phyloP scores from a whole-genome alignment of 2,113 vertebrate genomes.

The Spermophilus dauricus region DNA sequence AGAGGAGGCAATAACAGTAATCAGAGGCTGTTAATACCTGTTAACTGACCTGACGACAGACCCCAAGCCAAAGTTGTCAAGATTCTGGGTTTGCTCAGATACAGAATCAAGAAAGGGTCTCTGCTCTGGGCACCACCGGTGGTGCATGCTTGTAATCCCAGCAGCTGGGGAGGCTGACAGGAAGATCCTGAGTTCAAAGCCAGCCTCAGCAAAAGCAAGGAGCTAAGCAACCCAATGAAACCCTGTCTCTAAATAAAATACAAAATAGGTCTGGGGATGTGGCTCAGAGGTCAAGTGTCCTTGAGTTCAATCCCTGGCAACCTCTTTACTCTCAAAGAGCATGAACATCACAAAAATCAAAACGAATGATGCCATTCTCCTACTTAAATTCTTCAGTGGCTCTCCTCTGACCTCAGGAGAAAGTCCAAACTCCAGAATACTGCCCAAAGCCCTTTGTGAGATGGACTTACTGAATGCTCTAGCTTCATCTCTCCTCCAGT shows the following conservation, averaged over 20 bases:
- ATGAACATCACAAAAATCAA: neutral
- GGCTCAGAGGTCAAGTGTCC: no score
- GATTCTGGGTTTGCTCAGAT: constrained; percentile 7
- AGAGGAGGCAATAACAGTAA: neutral
- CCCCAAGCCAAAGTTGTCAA: constrained; percentile 7
- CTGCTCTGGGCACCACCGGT: neutral
- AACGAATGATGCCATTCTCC: constrained; percentile 2
- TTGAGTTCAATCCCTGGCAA: no score
- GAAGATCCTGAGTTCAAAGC: no score
- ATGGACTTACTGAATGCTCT: neutral
- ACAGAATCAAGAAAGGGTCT: neutral
- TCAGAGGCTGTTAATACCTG: neutral
- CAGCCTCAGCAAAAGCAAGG: no score
- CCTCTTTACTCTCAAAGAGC: constrained; percentile 14
- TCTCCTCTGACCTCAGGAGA: constrained; percentile 27
- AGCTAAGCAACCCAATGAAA: no score
- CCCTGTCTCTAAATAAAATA: no score
- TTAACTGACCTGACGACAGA: neutral
- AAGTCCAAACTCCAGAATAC: neutral
- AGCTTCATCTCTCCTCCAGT: neutral
- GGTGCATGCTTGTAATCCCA: no score
- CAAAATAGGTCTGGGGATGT: no score
- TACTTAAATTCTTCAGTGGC: neutral
- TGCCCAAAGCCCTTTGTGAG: neutral
- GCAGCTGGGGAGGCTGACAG: no score